These are phyloP conservation scores for Catalaphyllia jardinei DNA, from an alignment of 64 coral and sea anemone genomes.

Conservation along the genomic window DNA sequence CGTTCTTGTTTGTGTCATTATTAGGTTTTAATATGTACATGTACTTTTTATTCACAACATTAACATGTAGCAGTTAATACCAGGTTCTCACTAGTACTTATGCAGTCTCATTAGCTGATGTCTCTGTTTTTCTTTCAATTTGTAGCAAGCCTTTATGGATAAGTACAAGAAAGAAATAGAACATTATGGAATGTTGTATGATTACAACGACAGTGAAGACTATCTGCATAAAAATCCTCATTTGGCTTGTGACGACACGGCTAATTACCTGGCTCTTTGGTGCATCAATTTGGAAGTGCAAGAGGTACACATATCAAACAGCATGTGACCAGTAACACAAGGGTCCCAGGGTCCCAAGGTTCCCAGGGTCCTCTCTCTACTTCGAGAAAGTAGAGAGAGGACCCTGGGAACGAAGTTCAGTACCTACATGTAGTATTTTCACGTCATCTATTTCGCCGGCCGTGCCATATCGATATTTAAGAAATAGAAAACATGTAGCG, in stretches of 20 bases:
- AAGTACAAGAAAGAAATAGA: constrained; percentile 98
- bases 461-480: no score
- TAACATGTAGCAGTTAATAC: neutral
- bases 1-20: no score
- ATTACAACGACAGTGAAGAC: constrained; percentile 87
- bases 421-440: no score
- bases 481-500: no score
- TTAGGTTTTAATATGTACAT: no score
- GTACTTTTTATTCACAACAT: neutral
- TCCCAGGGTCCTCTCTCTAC: no score
- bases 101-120: neutral
- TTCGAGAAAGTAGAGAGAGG: no score
- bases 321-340: no score
- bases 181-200: constrained; percentile 96
- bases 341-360: no score
- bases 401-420: no score
- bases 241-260: constrained; percentile 88
- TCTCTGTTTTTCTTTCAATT: neutral
- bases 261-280: constrained; percentile 95
- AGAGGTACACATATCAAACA: constrained; percentile 57
- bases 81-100: neutral
- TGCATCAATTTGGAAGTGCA: constrained; percentile 95
- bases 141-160: constrained; percentile 98
- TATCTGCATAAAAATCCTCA: constrained; percentile 75
- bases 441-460: no score